phyloP scores from a whole-genome alignment of 2,797 vertebrate genomes.

The Dicrostonyx torquatus region DNA sequence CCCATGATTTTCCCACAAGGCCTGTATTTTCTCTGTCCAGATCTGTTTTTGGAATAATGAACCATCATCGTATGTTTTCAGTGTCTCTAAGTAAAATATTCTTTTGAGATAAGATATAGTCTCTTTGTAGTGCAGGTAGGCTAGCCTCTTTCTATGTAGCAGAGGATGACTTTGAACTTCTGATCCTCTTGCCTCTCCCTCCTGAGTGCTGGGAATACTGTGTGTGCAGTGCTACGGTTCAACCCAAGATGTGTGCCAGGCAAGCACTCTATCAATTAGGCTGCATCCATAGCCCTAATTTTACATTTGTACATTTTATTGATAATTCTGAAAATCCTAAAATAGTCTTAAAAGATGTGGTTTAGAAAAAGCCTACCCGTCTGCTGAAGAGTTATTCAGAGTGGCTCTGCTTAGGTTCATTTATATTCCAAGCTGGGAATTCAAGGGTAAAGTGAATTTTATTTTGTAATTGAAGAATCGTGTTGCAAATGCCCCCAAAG shows the following conservation, averaged over 20 bases:
- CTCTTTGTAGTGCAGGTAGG: neutral
- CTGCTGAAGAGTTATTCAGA: conserved; percentile 26
- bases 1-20: neutral
- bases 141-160: neutral
- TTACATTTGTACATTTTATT: conserved; percentile 34
- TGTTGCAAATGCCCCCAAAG: neutral
- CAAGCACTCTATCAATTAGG: neutral
- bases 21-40: neutral
- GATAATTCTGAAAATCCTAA: conserved; percentile 54
- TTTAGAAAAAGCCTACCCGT: neutral
- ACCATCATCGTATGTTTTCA: neutral
- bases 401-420: neutral
- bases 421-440: conserved; percentile 46
- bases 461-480: conserved; percentile 60
- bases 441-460: conserved; percentile 64
- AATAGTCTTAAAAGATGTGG: conserved; percentile 27
- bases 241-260: neutral
- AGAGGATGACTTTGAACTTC: neutral
- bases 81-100: neutral
- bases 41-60: conserved; percentile 49
- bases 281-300: neutral
- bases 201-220: neutral
- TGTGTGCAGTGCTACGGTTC: neutral
- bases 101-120: neutral
- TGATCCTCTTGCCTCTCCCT: neutral